phyloP scores from a whole-genome alignment of 92 coral and sea anemone genomes.

The Desmophyllum pertusum region DNA sequence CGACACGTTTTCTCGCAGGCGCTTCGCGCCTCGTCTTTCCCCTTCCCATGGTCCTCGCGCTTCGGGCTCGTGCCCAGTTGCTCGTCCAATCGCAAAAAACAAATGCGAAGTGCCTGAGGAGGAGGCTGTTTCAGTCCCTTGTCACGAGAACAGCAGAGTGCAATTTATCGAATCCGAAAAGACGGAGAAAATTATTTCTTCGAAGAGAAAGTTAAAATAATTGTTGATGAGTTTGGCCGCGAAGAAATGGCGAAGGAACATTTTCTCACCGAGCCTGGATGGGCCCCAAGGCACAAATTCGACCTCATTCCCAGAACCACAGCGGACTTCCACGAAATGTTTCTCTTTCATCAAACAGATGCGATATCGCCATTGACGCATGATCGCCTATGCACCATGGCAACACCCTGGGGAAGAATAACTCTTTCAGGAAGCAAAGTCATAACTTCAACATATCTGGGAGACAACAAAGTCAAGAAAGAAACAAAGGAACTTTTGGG shows the following conservation, averaged over 20 bases:
- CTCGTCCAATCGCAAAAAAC: no score
- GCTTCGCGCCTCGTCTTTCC: no score
- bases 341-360: constrained; percentile 10
- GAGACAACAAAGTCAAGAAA: constrained; percentile 26
- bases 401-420: constrained; percentile 59
- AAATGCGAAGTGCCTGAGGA: no score
- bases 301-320: constrained; percentile 31
- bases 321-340: constrained; percentile 24
- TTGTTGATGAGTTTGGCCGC: background rate
- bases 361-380: constrained; percentile 34
- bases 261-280: background rate
- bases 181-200: constrained; percentile 22
- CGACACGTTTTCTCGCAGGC: no score
- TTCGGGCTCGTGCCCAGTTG: no score
- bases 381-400: constrained; percentile 46
- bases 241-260: constrained; percentile 9
- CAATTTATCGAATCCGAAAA: constrained; percentile 48
- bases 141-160: constrained; percentile 43
- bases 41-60: no score
- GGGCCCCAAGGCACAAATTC: constrained; percentile 28
- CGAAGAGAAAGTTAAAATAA: background rate
- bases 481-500: constrained; percentile 24
- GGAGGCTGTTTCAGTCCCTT: no score
- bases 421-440: constrained; percentile 43
- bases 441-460: constrained; percentile 1